Conservation (phyloP, 2,888 invertebrate species). For the Leptopilina syphax region DNA sequence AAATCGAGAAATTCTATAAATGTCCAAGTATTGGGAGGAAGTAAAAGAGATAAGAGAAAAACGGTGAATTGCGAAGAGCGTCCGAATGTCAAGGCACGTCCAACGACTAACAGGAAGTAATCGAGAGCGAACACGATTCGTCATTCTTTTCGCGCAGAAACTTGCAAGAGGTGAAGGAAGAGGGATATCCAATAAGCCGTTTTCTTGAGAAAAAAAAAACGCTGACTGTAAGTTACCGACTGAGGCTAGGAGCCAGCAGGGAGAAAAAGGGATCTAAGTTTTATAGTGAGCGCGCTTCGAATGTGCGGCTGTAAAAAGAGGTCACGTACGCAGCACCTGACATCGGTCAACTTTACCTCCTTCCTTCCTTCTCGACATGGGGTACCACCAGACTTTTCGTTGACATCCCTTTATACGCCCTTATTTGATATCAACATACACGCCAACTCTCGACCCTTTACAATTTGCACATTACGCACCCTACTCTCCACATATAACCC, state of each 20-base stretch:
- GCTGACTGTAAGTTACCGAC: constrained; percentile 29
- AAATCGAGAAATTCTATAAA: too few species aligned
- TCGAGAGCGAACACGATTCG: constrained; percentile 16
- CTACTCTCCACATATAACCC: not conserved
- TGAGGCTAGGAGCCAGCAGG: not conserved
- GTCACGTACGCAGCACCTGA: constrained; percentile 28
- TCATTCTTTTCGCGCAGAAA: constrained; percentile 30
- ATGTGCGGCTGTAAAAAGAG: constrained; percentile 26
- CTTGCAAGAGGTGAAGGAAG: not conserved
- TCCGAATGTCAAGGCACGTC: constrained; percentile 24
- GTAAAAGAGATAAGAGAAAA: not conserved
- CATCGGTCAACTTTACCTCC: not conserved
- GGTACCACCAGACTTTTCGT: not conserved
- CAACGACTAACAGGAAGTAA: constrained; percentile 31
- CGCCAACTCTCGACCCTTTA: constrained; percentile 20
- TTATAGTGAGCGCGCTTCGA: constrained; percentile 18
- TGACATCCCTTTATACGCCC: constrained; percentile 10
- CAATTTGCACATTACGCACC: constrained; percentile 4
- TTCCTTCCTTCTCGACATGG: not conserved
- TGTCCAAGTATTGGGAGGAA: too few species aligned
- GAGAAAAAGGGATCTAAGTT: constrained; percentile 1
- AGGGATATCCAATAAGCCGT: constrained; percentile 31
- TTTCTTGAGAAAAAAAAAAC: constrained; percentile 11
- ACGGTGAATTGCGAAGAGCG: not conserved
- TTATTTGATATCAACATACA: constrained; percentile 16